Conservation (phyloP, 2,797 vertebrate species). For the Acridotheres tristis region DNA sequence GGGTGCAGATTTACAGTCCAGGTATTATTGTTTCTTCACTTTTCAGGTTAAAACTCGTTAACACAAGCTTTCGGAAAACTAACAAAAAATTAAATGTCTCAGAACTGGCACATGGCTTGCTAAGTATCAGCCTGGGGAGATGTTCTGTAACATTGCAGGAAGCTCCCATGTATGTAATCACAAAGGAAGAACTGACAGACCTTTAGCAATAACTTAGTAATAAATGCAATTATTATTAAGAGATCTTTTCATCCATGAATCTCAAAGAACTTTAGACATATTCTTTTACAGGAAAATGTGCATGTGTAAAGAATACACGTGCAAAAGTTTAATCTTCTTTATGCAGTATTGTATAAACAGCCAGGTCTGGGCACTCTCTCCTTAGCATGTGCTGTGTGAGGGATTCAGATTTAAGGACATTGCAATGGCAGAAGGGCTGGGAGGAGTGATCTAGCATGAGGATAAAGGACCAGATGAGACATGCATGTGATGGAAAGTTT, state of each 20-base stretch:
- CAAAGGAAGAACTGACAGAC: not conserved
- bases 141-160: not conserved
- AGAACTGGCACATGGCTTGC: not conserved
- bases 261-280: not conserved
- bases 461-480: not conserved
- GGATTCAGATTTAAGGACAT: not conserved
- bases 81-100: constrained; percentile 5
- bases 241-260: not conserved
- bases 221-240: not conserved
- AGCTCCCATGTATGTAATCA: not conserved
- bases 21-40: constrained; percentile 21
- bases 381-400: not conserved
- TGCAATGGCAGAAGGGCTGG: not conserved
- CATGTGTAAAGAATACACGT: not conserved
- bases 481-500: not conserved
- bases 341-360: rapidly evolving
- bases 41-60: not conserved
- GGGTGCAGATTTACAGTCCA: constrained; percentile 2
- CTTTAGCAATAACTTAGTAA: not conserved
- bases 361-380: not conserved
- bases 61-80: not conserved
- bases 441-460: not conserved
- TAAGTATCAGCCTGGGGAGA: not conserved
- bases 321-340: not conserved
- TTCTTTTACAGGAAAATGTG: not conserved